These are phyloP conservation scores for Spea hammondii DNA, from an alignment of 2,797 vertebrate species.

Conservation along the genomic window DNA sequence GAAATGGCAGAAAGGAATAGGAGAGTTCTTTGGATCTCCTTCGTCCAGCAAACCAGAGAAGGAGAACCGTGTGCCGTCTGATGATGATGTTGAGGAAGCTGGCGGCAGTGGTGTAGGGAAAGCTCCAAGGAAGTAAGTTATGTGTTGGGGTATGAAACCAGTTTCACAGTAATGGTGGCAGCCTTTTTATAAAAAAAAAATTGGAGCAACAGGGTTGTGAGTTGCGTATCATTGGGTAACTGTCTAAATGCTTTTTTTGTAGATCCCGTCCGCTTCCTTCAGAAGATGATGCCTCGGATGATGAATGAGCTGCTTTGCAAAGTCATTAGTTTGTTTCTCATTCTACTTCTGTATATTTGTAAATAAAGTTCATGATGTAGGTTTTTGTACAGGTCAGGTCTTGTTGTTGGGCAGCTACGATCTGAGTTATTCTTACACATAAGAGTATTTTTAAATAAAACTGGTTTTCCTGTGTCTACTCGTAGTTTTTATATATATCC, in stretches of 20 bases:
- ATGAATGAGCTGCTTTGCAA: constrained; percentile 48
- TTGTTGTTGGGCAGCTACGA: background rate
- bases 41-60: constrained; percentile 70
- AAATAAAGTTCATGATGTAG: constrained; percentile 11
- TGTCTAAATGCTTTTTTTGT: constrained; percentile 11
- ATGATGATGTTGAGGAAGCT: constrained; percentile 66
- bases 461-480: too few species aligned
- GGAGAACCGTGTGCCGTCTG: constrained; percentile 71
- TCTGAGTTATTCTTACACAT: too few species aligned
- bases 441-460: too few species aligned
- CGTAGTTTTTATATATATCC: too few species aligned
- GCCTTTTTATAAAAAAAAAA: background rate
- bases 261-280: constrained; percentile 59
- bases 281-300: constrained; percentile 57
- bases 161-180: background rate
- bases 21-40: constrained; percentile 80
- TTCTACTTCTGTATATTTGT: constrained; percentile 40
- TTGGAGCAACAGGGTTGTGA: too few species aligned
- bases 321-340: background rate
- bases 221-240: too few species aligned
- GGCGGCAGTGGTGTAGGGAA: constrained; percentile 75
- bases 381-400: constrained; percentile 8
- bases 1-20: constrained; percentile 86
- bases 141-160: too few species aligned
- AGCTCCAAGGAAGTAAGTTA: constrained; percentile 72